These are phyloP conservation scores for Tetraodon nigroviridis DNA, from an alignment of 2,113 vertebrate species.

Conservation along the genomic window DNA sequence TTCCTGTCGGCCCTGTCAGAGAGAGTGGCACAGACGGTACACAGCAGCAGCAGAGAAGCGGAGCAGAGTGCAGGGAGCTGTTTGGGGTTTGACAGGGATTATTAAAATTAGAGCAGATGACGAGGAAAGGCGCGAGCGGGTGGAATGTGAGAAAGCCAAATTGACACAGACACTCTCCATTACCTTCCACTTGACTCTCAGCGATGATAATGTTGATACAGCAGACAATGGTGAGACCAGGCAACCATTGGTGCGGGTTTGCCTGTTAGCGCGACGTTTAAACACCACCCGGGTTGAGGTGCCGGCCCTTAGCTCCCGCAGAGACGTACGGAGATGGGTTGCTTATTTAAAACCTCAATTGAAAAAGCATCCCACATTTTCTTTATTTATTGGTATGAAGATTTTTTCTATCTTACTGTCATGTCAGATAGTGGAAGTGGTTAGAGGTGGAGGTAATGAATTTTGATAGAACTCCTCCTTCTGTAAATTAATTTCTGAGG, in stretches of 20 bases:
- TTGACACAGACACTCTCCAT: constrained; percentile 98
- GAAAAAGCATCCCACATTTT: constrained; percentile 55
- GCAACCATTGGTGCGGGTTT: constrained; percentile 69
- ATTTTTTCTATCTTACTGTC: constrained; percentile 43
- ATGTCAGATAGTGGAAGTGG: constrained; percentile 52
- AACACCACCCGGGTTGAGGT: constrained; percentile 59
- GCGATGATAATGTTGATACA: constrained; percentile 81
- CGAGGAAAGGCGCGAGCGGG: constrained; percentile 81
- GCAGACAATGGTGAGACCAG: constrained; percentile 38
- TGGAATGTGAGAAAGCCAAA: constrained; percentile 86
- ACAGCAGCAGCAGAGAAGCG: constrained; percentile 53
- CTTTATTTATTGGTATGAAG: constrained; percentile 58
- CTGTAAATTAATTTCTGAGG: constrained; percentile 51
- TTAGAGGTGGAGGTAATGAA: constrained; percentile 53
- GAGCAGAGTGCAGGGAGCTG: constrained; percentile 76
- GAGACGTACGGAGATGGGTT: constrained; percentile 61
- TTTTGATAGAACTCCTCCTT: constrained; percentile 55
- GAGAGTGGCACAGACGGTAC: constrained; percentile 68
- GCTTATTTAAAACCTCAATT: constrained; percentile 71
- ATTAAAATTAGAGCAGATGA: constrained; percentile 96
- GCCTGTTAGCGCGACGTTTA: constrained; percentile 79
- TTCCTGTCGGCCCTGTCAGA: constrained; percentile 92
- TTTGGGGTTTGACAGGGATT: constrained; percentile 98
- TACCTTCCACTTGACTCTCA: constrained; percentile 89
- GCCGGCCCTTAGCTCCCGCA: constrained; percentile 35